A percentile compares a stretch with the other conserved stretches of the same genome.
Evolutionary conservation across 2,113 vertebrate genomes (phyloP).

Genomic region (Perognathus longimembris): DNA sequence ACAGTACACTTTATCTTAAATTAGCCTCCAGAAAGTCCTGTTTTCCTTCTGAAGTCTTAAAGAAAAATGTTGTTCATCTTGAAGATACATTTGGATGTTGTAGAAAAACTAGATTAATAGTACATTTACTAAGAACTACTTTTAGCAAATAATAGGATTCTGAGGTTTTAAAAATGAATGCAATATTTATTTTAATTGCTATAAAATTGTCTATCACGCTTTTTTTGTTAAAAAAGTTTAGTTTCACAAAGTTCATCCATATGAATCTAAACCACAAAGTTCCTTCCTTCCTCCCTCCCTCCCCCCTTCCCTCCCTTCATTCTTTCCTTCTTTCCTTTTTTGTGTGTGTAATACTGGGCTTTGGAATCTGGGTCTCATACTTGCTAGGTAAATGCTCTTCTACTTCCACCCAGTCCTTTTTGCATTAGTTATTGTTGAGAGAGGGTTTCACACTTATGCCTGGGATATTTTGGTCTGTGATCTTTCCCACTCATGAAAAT

Average conservation of each 20-base stretch:
- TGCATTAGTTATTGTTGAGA: no score
- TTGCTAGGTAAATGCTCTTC: no score
- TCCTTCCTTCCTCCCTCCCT: no score
- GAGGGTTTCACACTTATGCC: no score
- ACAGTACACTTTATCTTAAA: slow-evolving; percentile 18
- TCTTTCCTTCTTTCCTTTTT: no score
- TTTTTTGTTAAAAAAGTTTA: neutral
- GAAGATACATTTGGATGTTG: neutral
- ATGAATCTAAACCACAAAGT: neutral
- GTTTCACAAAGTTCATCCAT: neutral
- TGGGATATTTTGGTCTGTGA: no score
- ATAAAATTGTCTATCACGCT: neutral
- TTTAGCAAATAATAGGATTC: neutral
- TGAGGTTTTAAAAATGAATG: neutral
- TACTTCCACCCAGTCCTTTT: no score
- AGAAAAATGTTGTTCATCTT: neutral
- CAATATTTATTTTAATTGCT: neutral
- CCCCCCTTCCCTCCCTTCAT: no score
- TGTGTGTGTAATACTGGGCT: no score
- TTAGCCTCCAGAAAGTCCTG: neutral
- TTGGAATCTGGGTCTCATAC: no score
- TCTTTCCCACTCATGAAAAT: no score
- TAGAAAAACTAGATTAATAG: neutral
- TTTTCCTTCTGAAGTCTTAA: neutral
- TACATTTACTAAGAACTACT: neutral